phyloP scores from a whole-genome alignment of 2,113 vertebrate genomes.

The Lepus europaeus region DNA sequence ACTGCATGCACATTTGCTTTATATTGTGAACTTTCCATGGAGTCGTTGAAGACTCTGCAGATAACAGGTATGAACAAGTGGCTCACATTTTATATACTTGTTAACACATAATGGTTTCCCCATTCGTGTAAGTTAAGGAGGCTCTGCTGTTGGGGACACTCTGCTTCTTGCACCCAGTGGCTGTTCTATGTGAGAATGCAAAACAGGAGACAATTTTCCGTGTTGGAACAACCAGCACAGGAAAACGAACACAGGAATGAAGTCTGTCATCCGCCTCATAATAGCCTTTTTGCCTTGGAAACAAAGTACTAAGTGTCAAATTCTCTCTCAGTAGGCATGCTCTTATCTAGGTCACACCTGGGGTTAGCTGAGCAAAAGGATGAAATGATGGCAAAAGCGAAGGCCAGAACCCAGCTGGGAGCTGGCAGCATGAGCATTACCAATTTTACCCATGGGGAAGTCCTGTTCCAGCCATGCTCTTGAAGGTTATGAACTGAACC shows the following conservation, averaged over 20 bases:
- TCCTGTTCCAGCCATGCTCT: not conserved
- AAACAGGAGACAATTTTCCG: conserved; percentile 1
- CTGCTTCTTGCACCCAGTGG: not conserved
- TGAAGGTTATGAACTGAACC: not conserved
- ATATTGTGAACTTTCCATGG: too few species aligned
- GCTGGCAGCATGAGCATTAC: not conserved
- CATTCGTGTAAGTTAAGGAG: not conserved
- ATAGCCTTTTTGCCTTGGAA: conserved; percentile 36
- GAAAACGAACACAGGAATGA: not conserved
- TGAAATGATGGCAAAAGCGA: not conserved
- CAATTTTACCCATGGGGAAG: not conserved
- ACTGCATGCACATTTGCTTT: too few species aligned
- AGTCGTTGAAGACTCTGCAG: not conserved
- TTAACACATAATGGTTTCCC: not conserved
- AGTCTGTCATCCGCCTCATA: not conserved
- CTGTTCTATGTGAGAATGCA: not conserved
- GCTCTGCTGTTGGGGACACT: not conserved
- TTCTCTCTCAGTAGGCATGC: conserved; percentile 3
- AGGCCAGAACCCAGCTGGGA: conserved; percentile 6
- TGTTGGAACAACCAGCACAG: not conserved
- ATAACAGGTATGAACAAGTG: not conserved
- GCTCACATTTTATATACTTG: conserved; percentile 32
- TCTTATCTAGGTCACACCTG: conserved; percentile 57
- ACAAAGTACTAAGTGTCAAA: conserved; percentile 24
- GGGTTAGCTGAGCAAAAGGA: conserved; percentile 15